phyloP scores from a whole-genome alignment of 2,797 vertebrate species.

The Brotula barbata region DNA sequence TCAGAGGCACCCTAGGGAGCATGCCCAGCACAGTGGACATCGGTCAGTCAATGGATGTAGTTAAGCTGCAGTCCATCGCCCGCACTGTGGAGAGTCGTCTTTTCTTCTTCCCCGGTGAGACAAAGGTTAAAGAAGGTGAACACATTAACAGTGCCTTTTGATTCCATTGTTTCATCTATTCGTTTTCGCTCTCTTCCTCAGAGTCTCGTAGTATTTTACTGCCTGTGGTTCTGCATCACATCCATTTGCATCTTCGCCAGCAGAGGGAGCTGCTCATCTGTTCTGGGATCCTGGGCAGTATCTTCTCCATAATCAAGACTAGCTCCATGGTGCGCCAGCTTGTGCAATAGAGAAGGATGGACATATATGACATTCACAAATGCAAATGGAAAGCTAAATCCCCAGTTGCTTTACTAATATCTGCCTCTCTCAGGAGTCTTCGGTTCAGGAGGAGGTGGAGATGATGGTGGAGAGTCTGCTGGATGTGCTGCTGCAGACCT shows the following conservation, averaged over 20 bases:
- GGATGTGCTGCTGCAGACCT: conserved; percentile 98
- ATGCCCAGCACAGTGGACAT: conserved; percentile 99
- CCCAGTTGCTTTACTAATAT: too few species aligned
- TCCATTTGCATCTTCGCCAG: conserved; percentile 96
- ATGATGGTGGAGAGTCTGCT: conserved; percentile 99
- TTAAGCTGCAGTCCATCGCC: conserved; percentile 96
- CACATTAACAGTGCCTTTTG: neutral
- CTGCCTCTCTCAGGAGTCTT: conserved; percentile 84
- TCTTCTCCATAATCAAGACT: conserved; percentile 97
- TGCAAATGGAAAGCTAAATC: too few species aligned
- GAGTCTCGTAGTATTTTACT: conserved; percentile 97
- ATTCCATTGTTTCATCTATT: neutral
- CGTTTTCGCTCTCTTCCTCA: conserved; percentile 53
- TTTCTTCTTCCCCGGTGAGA: conserved; percentile 94
- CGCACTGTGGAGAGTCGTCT: conserved; percentile 97
- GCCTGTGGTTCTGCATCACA: conserved; percentile 97
- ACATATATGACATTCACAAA: conserved; percentile 6
- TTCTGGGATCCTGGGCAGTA: conserved; percentile 96
- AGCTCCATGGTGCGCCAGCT: conserved; percentile 86
- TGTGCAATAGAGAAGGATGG: neutral
- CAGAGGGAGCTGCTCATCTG: conserved; percentile 99
- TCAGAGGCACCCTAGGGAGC: conserved; percentile 94
- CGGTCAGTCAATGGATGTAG: conserved; percentile 99
- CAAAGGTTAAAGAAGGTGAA: neutral
- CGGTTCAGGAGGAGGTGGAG: conserved; percentile 97